These are phyloP conservation scores for Egretta garzetta DNA, from an alignment of 2,113 vertebrate species.

Conservation along the genomic window DNA sequence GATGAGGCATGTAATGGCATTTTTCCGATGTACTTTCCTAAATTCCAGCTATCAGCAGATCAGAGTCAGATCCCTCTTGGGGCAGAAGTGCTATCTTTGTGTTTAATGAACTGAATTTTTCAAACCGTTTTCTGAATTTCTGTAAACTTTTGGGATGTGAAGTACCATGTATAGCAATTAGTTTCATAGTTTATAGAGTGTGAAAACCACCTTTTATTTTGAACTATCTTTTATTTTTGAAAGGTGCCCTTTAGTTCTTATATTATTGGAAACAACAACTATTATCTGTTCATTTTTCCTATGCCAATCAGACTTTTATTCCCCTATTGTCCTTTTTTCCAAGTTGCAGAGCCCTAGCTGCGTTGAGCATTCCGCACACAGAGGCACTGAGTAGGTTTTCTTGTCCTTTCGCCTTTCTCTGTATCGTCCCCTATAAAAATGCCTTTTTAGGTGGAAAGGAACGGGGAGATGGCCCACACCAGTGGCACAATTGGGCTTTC, in stretches of 20 bases:
- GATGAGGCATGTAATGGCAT: not conserved
- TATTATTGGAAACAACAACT: not conserved
- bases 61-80: not conserved
- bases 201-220: not conserved
- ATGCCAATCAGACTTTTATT: not conserved
- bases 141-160: not conserved
- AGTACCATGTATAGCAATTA: not conserved
- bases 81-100: not conserved
- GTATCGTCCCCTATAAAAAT: not conserved
- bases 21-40: not conserved
- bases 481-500: slow-evolving; percentile 9
- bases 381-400: not conserved
- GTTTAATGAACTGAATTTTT: not conserved
- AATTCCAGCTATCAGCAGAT: not conserved
- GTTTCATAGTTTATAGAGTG: not conserved
- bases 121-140: not conserved
- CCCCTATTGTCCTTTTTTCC: not conserved
- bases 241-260: not conserved
- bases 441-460: slow-evolving; percentile 1
- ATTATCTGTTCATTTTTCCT: not conserved
- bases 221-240: not conserved
- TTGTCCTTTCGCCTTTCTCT: not conserved
- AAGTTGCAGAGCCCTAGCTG: not conserved
- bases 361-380: not conserved
- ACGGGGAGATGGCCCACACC: not conserved